Evolutionary conservation across 1,140 invertebrate species (phyloP).

Genomic region (Saxidomus purpurata): DNA sequence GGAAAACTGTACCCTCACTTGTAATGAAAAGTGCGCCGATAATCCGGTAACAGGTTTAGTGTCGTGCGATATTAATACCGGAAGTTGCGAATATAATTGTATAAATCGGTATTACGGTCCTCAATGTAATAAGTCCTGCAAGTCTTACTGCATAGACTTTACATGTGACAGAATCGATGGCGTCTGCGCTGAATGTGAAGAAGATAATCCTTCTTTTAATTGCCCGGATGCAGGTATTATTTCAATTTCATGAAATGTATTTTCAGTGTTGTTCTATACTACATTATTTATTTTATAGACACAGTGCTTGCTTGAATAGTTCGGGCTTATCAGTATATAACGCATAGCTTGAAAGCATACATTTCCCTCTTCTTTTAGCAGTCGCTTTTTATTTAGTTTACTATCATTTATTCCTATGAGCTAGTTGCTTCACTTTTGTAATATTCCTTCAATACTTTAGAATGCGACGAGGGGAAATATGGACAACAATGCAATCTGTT

Average conservation of each 20-base stretch:
- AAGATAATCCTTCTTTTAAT: slow-evolving; percentile 8
- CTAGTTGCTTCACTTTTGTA: background rate
- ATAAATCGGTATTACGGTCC: slow-evolving; percentile 6
- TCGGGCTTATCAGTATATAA: too few relatives aligned
- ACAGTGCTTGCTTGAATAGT: too few relatives aligned
- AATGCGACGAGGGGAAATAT: slow-evolving; percentile 16
- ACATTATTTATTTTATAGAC: too few relatives aligned
- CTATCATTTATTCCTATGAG: background rate
- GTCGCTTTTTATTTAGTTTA: too few relatives aligned
- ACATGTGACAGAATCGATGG: slow-evolving; percentile 46
- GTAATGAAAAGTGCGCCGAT: slow-evolving; percentile 22
- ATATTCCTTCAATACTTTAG: background rate
- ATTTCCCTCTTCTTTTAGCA: too few relatives aligned
- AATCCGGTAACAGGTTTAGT: background rate
- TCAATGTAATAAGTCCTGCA: slow-evolving; percentile 22
- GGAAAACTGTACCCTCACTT: background rate
- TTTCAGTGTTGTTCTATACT: too few relatives aligned
- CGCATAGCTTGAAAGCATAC: too few relatives aligned
- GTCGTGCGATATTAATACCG: slow-evolving; percentile 13
- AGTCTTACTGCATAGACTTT: slow-evolving; percentile 43
- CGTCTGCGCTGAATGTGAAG: slow-evolving; percentile 51
- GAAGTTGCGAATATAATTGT: slow-evolving; percentile 17
- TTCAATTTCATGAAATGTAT: too few relatives aligned
- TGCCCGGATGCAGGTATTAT: slow-evolving; percentile 46
- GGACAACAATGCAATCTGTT: slow-evolving; percentile 23